Evolutionary conservation across 2,888 invertebrate genomes (phyloP).

Genomic region (Dicyrtoma fusca): DNA sequence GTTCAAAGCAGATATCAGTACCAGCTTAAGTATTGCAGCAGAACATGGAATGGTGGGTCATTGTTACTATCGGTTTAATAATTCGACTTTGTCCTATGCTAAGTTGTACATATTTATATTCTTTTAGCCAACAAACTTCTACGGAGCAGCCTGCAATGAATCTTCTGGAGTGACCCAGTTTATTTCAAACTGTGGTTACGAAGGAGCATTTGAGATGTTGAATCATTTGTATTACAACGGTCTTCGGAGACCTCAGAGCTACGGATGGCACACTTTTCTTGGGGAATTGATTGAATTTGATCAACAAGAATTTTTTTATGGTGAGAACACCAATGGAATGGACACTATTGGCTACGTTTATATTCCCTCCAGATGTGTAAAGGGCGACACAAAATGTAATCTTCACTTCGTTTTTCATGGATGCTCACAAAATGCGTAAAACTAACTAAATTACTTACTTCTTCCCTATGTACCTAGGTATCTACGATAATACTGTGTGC

Average conservation of each 20-base stretch:
- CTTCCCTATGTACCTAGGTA: too few relatives aligned
- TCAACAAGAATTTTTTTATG: slow-evolving; percentile 48
- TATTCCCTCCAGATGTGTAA: slow-evolving; percentile 46
- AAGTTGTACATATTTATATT: too few relatives aligned
- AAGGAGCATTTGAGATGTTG: slow-evolving; percentile 57
- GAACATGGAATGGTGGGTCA: too few relatives aligned
- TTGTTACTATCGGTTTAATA: too few relatives aligned
- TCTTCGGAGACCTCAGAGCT: slow-evolving; percentile 41
- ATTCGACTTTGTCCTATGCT: too few relatives aligned
- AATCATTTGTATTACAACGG: slow-evolving; percentile 55
- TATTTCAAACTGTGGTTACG: slow-evolving; percentile 57
- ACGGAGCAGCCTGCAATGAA: slow-evolving; percentile 52
- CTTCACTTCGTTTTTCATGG: too few relatives aligned
- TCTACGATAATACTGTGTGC: too few relatives aligned
- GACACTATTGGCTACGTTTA: slow-evolving; percentile 48
- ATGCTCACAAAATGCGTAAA: too few relatives aligned
- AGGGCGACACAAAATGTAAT: slow-evolving; percentile 29
- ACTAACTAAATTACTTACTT: too few relatives aligned
- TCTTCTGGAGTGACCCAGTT: slow-evolving; percentile 48
- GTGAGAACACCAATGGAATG: slow-evolving; percentile 38
- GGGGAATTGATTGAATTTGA: slow-evolving; percentile 41
- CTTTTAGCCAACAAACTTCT: slow-evolving; percentile 55
- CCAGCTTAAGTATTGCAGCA: too few relatives aligned
- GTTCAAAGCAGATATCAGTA: too few relatives aligned
- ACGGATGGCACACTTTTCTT: neutral